Evolutionary conservation across 2,113 vertebrate genomes (phyloP).

Genomic region (Tragulus kanchil): DNA sequence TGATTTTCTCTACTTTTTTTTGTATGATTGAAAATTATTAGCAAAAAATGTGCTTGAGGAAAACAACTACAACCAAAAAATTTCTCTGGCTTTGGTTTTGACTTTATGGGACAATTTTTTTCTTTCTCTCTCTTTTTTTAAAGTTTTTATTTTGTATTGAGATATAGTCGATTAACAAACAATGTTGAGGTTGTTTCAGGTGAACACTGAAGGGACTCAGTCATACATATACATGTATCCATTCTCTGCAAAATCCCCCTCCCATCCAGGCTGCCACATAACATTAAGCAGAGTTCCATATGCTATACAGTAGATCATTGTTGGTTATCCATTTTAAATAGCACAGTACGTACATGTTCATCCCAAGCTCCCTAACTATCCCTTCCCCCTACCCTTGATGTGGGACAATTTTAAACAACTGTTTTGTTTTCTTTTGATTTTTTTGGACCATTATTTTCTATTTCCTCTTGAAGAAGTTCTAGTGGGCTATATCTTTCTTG

Average conservation of each 20-base stretch:
- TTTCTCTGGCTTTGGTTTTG: background rate
- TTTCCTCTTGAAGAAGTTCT: slow-evolving; percentile 43
- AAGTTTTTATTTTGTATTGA: background rate
- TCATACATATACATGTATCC: background rate
- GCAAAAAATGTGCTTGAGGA: background rate
- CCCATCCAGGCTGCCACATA: background rate
- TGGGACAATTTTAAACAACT: background rate
- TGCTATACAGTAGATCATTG: background rate
- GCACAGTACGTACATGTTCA: background rate
- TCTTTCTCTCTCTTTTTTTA: background rate
- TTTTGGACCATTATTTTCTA: background rate
- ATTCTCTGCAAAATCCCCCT: background rate
- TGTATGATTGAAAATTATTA: background rate
- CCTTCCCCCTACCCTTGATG: background rate
- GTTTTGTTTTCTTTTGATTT: slow-evolving; percentile 18
- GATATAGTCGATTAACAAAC: background rate
- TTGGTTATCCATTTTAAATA: background rate
- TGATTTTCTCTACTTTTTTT: background rate
- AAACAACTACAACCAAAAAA: background rate
- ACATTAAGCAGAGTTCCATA: background rate
- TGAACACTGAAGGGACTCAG: background rate
- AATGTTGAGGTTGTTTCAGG: background rate
- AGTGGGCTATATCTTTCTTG: slow-evolving; percentile 30
- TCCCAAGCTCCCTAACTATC: background rate
- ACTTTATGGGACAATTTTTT: background rate